Conservation (phyloP, 2,888 invertebrate genomes). For the Xiphydria camelus region DNA sequence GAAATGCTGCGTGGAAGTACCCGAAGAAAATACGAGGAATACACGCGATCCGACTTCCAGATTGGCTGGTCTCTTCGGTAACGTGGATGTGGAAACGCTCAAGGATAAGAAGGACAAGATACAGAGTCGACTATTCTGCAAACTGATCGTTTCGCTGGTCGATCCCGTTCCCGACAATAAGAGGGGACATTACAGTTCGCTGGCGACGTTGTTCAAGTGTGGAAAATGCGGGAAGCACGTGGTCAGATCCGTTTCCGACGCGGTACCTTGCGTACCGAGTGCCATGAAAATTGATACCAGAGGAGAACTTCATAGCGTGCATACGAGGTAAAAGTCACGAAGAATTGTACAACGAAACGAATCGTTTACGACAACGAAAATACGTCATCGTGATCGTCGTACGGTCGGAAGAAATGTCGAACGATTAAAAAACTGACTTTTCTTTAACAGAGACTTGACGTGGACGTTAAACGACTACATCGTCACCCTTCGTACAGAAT, state of each 20-base stretch:
- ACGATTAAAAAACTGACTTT: background rate
- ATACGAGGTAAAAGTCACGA: slow-evolving; percentile 62
- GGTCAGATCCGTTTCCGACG: slow-evolving; percentile 70
- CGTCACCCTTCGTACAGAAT: slow-evolving; percentile 72
- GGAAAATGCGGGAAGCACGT: slow-evolving; percentile 75
- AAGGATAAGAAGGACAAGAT: slow-evolving; percentile 88
- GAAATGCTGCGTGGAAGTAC: no score
- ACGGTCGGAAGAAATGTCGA: background rate
- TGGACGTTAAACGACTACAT: slow-evolving; percentile 87
- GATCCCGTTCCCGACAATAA: slow-evolving; percentile 76
- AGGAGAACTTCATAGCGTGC: slow-evolving; percentile 73
- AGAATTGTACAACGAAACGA: no score
- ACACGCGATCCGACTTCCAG: no score
- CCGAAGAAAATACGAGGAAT: no score
- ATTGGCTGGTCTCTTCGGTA: slow-evolving; percentile 85
- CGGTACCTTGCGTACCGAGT: slow-evolving; percentile 73
- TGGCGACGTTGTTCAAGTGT: slow-evolving; percentile 78
- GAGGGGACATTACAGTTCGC: slow-evolving; percentile 79
- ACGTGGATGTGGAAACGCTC: slow-evolving; percentile 81
- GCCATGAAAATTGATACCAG: slow-evolving; percentile 74
- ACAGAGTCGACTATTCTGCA: slow-evolving; percentile 80
- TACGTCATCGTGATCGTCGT: no score
- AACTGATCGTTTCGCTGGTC: slow-evolving; percentile 76
- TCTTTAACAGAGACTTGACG: slow-evolving; percentile 65
- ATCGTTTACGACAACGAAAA: no score